Conservation (phyloP, 2,888 invertebrate species). For the Hirtodrosophila trivittata region DNA sequence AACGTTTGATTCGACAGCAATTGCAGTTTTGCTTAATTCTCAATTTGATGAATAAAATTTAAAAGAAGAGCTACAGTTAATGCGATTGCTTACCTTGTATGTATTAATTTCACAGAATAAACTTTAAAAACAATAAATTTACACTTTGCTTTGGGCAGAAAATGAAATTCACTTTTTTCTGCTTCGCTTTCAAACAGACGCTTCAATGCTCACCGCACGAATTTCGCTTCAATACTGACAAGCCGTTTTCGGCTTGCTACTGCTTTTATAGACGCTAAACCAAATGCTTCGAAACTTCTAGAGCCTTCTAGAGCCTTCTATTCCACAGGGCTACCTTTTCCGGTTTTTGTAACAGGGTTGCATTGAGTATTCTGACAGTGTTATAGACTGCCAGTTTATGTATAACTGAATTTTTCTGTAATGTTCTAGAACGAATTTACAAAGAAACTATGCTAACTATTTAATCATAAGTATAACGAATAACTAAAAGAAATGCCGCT, state of each 20-base stretch:
- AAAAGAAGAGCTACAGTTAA: neutral
- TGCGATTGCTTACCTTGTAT: conserved; percentile 68
- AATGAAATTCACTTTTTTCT: conserved; percentile 51
- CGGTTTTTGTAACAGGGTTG: conserved; percentile 50
- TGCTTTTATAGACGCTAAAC: conserved; percentile 68
- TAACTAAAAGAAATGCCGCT: too few relatives aligned
- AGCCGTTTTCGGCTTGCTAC: conserved; percentile 47
- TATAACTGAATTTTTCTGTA: neutral
- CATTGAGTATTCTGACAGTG: conserved; percentile 18
- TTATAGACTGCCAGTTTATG: conserved; percentile 11
- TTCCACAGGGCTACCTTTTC: conserved; percentile 67
- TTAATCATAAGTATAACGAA: too few relatives aligned
- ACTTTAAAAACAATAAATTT: conserved; percentile 49
- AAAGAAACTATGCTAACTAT: neutral
- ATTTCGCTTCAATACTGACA: conserved; percentile 73
- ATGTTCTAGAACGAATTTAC: conserved; percentile 27
- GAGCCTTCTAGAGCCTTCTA: conserved; percentile 79
- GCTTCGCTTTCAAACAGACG: conserved; percentile 28
- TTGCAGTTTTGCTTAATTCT: neutral
- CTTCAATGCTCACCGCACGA: conserved; percentile 52
- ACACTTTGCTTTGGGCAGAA: conserved; percentile 56
- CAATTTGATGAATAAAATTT: neutral
- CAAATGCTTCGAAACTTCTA: conserved; percentile 52
- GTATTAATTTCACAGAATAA: conserved; percentile 55
- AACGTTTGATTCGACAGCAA: neutral